Conservation (phyloP, 2,888 invertebrate species). For the Podabrus alpinus region DNA sequence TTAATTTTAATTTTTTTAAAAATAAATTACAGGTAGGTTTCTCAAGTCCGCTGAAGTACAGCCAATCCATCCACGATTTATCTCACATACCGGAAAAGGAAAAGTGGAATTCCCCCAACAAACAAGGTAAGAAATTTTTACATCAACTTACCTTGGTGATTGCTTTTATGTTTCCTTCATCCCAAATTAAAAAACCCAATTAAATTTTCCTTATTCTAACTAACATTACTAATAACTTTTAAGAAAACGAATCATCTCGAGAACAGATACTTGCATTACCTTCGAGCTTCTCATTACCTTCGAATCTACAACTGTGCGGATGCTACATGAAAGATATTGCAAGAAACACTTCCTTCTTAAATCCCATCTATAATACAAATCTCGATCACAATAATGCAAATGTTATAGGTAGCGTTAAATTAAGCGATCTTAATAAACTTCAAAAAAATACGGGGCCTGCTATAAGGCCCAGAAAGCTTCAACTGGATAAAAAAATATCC, state of each 20-base stretch:
- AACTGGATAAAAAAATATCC: constrained; percentile 49
- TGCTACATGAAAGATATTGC: constrained; percentile 53
- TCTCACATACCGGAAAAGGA: constrained; percentile 69
- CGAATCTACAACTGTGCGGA: constrained; percentile 53
- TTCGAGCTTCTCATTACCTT: constrained; percentile 46
- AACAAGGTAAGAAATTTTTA: constrained; percentile 37
- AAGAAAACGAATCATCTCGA: constrained; percentile 23
- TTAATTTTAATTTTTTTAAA: neutral
- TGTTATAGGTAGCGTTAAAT: constrained; percentile 34
- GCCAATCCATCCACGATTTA: constrained; percentile 85
- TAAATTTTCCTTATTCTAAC: constrained; percentile 40
- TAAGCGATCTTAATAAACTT: constrained; percentile 40
- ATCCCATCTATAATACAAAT: constrained; percentile 14
- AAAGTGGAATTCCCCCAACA: constrained; percentile 43
- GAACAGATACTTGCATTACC: constrained; percentile 19
- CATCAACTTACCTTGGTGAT: neutral
- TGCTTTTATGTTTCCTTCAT: constrained; percentile 39
- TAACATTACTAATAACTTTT: constrained; percentile 41
- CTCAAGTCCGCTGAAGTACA: constrained; percentile 78
- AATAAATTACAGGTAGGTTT: constrained; percentile 68
- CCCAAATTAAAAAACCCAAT: constrained; percentile 36
- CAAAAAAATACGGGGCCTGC: constrained; percentile 39
- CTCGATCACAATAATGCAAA: constrained; percentile 19
- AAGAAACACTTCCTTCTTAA: constrained; percentile 40
- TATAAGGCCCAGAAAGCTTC: constrained; percentile 49